phyloP scores from a whole-genome alignment of 2,113 vertebrate species.

The Poecile atricapillus region DNA sequence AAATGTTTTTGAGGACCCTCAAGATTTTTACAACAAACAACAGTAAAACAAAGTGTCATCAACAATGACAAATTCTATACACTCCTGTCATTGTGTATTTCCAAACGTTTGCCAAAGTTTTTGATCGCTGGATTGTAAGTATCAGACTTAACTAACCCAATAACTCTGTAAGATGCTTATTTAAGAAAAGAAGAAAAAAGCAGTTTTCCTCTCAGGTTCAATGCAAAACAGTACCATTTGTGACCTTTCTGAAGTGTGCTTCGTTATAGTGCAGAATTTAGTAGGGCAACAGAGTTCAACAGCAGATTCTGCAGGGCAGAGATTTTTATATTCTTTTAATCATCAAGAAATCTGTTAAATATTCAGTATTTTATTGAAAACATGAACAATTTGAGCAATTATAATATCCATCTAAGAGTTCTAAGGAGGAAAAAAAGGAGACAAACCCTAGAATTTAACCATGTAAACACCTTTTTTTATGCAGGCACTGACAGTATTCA shows the following conservation, averaged over 20 bases:
- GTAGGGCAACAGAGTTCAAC: background rate
- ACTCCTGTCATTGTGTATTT: background rate
- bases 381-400: background rate
- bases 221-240: background rate
- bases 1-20: background rate
- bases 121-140: fast-evolving
- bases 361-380: background rate
- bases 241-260: background rate
- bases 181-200: background rate
- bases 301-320: background rate
- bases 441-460: background rate
- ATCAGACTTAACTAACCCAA: background rate
- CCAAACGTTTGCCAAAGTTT: background rate
- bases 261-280: background rate
- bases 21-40: background rate
- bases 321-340: background rate
- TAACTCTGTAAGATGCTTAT: background rate
- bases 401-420: background rate
- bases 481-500: background rate
- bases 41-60: background rate
- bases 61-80: background rate
- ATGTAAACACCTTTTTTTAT: background rate
- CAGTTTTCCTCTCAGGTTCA: background rate
- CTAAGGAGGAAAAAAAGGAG: background rate
- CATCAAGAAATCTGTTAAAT: background rate